Evolutionary conservation across 2,888 invertebrate species (phyloP), one percentile per base, ranked within the genome.

Genomic region (Mongoloraphidia duomilia): DNA sequence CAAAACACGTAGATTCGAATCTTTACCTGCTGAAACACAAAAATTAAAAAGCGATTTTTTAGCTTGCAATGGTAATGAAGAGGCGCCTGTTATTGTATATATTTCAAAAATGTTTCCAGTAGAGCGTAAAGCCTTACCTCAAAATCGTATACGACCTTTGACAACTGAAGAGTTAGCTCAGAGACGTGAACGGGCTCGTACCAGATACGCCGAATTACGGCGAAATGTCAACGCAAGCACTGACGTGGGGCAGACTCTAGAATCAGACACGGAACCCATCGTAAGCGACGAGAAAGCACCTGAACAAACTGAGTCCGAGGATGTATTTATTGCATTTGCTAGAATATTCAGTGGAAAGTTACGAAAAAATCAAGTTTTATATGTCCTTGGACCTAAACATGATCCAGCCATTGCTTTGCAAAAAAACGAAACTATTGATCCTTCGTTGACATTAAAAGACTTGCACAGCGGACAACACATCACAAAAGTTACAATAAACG

Each of bases 51-150:
- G 76, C 54, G 82, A 79, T 61, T 83, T 84, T 61, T 63, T 77
- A 58, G 74, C 72, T 51, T 93, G 85, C 70, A 78, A 77, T 65
- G 73, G 77, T 51, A 70, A 73, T 53, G 67, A 72, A 2, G 69
- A 78, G 55, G 77, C 74, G 55, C 84, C 87, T 37, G 69, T 82
- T 46, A 82, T 83, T 65, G 81, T 80, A 54, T 88, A 76, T 72
- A 77, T 77, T 58, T 92, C 92, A 0, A 92, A 95, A 75, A 93
- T 96, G 92, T 84, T 89, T 68, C 81, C 87, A 47, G 78, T 84
- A 33, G 86, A 90, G 60, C 78, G 76, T 52, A 79, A 75, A 55
- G 69, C 73, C 51, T 64, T 95, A 54, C 91, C 92, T 0, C 79
- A 89, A 63, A 85, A 90, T 63, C 83, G 79, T 63, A 79, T 82